Conservation (phyloP, 1,140 invertebrate species). For the Brachionus manjavacas region DNA sequence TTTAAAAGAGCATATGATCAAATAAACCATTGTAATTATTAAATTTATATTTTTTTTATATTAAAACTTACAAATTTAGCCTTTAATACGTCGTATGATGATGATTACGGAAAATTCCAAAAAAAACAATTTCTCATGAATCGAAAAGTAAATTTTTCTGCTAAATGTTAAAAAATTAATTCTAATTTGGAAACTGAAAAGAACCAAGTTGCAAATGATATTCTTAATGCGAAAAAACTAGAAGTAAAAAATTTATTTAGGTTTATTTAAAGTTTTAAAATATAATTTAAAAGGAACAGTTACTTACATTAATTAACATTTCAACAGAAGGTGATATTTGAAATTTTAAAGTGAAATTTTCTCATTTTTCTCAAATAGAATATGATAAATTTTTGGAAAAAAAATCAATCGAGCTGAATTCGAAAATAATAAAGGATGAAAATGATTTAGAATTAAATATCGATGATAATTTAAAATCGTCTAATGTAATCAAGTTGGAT, state of each 20-base stretch:
- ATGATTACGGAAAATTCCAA: slow-evolving; percentile 36
- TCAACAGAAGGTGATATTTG: slow-evolving; percentile 29
- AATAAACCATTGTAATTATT: slow-evolving; percentile 8
- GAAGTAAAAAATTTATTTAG: background rate
- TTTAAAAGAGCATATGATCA: slow-evolving; percentile 36
- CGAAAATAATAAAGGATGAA: background rate
- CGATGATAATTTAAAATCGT: background rate
- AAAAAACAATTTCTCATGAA: slow-evolving; percentile 23
- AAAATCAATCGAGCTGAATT: background rate
- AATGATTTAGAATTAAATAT: background rate
- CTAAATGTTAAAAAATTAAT: background rate
- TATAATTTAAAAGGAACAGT: background rate
- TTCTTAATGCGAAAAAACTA: slow-evolving; percentile 32
- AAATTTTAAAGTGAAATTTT: background rate
- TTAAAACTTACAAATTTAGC: background rate
- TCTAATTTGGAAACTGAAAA: background rate
- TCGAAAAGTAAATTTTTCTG: background rate
- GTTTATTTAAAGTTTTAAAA: background rate
- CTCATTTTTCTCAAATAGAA: background rate
- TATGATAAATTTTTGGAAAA: slow-evolving; percentile 29
- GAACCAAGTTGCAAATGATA: slow-evolving; percentile 19
- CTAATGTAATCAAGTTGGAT: background rate
- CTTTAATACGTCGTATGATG: background rate
- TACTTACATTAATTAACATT: slow-evolving; percentile 29
- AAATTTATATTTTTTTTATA: background rate